Evolutionary conservation across 2,888 invertebrate species (phyloP).

Genomic region (Melinaea menophilus): DNA sequence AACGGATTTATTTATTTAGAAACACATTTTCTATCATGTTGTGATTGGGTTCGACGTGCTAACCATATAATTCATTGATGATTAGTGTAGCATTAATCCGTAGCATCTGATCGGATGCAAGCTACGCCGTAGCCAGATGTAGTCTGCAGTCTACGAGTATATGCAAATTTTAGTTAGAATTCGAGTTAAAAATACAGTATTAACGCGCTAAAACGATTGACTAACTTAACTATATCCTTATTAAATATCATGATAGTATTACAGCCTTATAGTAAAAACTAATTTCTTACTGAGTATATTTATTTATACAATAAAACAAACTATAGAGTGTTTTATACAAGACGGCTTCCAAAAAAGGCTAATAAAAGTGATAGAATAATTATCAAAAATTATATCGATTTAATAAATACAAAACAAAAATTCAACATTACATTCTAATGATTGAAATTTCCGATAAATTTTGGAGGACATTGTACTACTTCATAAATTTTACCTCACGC

Average conservation of each 20-base stretch:
- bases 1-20: neutral
- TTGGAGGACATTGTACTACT: slow-evolving; percentile 1
- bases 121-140: slow-evolving; percentile 12
- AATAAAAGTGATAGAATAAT: too few species aligned
- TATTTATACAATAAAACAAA: too few species aligned
- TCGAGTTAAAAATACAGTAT: neutral
- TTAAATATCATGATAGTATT: too few species aligned
- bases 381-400: too few species aligned
- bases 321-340: too few species aligned
- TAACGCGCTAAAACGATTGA: neutral
- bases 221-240: too few species aligned
- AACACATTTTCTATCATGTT: neutral
- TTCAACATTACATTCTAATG: neutral
- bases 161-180: neutral
- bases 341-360: too few species aligned
- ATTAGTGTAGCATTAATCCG: slow-evolving; percentile 23
- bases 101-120: slow-evolving; percentile 26
- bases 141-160: slow-evolving; percentile 4
- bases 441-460: neutral
- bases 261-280: too few species aligned
- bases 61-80: slow-evolving; percentile 30
- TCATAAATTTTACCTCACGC: neutral
- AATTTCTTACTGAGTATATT: too few species aligned
- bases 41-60: slow-evolving; percentile 10
- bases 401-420: neutral